Evolutionary conservation across 2,797 vertebrate species (phyloP), one percentile per base, ranked within the genome.

Genomic region (Iguana delicatissima): DNA sequence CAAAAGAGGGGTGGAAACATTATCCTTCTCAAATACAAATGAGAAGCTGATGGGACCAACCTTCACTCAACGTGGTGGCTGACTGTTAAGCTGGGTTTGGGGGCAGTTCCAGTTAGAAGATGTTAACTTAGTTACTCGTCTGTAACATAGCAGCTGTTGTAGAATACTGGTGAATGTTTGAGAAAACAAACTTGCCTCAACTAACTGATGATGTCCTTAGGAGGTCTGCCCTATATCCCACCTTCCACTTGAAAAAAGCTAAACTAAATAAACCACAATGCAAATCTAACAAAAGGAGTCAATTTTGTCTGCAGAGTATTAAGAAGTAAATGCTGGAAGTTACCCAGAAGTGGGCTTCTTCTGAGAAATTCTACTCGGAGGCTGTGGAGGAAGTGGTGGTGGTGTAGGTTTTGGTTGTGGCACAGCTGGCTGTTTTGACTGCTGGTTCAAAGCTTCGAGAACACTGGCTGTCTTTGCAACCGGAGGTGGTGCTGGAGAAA

Each of bases 261-360:
- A 52, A 24, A 57, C 72, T 35, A 64, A 69, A 80, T 35, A 55
- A 38, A 62, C 0, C 57, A 22, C 26, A 64, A 83, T 1, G 38
- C 46, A 52, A 67, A 84, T 38, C 57, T 13, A 46, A 35, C 24
- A 62, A 52, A 26, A 84, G 5, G 2, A 32, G 42, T 46, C 14
- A 76, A 32, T 38, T 32, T 10, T 46, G 13, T 6, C n/a, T 77
- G n/a, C 92, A 42, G 0, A 87, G 89, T 9, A 46, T 72, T 50
- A 92, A 29, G 89, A 55, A 92, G 79, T 12, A 90, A 93, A 79
- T 8, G 52, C 12, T 72, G 8, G 72, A 82, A 92, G 52, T 97
- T 97, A 98, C 99, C 98, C 98, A 46, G 98, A 90, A 79, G 97
- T 74, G 81, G 98, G 98, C 91, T 98, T 98, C 89, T 98, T 98